A percentile compares a stretch with the other conserved stretches of the same genome.
These are phyloP conservation scores for Aphelocoma californica DNA, from an alignment of 2,797 vertebrate species.

Conservation along the genomic window DNA sequence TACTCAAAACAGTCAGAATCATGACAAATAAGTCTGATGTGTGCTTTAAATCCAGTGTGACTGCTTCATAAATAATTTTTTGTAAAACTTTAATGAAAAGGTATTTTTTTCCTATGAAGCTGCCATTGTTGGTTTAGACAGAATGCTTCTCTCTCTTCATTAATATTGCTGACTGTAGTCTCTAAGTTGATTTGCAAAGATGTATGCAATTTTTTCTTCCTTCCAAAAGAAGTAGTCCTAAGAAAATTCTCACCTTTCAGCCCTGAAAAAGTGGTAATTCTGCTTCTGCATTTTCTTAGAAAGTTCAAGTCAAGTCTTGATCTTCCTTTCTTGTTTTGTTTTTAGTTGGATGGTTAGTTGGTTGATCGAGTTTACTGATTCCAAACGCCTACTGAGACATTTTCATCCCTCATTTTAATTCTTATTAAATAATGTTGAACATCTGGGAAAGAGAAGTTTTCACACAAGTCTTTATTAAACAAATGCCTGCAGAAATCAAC, in stretches of 20 bases:
- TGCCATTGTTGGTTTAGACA: not conserved
- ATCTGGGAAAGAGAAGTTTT: not conserved
- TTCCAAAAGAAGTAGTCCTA: not conserved
- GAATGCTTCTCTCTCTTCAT: conserved; percentile 1
- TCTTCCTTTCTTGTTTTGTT: conserved; percentile 58
- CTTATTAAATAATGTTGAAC: not conserved
- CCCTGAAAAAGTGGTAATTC: conserved; percentile 23
- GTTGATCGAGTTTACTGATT: conserved; percentile 43
- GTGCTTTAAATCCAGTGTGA: not conserved
- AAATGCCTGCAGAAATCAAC: not conserved
- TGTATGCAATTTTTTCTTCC: not conserved
- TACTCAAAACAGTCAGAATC: not conserved
- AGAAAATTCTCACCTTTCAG: conserved; percentile 13
- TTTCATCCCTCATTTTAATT: conserved; percentile 25
- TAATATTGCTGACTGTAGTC: conserved; percentile 40
- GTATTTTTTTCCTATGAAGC: not conserved
- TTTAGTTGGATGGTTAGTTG: conserved; percentile 29
- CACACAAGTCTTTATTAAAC: not conserved
- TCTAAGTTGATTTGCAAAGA: conserved; percentile 14
- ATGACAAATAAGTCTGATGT: not conserved
- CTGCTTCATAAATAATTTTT: conserved; percentile 45
- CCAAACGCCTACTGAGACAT: conserved; percentile 47
- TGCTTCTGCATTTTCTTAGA: conserved; percentile 25
- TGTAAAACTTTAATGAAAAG: not conserved
- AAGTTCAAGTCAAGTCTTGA: conserved; percentile 62